Conservation (phyloP, 2,113 vertebrate species). For the Corythornis cristatus region DNA sequence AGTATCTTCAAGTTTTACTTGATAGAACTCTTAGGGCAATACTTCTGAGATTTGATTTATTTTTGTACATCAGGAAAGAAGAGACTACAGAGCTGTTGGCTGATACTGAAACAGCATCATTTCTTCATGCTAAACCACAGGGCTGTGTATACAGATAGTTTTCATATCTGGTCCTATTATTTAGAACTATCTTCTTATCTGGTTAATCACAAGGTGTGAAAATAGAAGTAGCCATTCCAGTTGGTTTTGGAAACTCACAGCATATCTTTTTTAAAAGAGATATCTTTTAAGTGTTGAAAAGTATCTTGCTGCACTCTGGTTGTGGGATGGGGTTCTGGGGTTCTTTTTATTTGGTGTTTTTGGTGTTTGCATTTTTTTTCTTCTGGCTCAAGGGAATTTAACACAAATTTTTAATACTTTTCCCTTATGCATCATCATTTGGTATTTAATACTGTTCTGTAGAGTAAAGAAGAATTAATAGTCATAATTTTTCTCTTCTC, state of each 20-base stretch:
- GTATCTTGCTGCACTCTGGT: background rate
- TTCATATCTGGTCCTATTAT: background rate
- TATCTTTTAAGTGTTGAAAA: background rate
- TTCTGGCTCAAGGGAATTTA: background rate
- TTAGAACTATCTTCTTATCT: background rate
- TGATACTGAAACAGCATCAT: background rate
- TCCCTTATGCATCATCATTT: background rate
- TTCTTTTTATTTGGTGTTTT: background rate
- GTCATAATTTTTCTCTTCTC: background rate
- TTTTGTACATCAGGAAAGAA: background rate
- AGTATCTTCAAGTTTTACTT: background rate
- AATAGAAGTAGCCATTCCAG: background rate
- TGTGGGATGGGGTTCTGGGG: background rate
- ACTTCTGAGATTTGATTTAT: background rate
- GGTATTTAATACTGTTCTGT: background rate
- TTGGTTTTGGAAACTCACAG: background rate
- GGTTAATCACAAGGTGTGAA: background rate
- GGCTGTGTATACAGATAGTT: rapidly evolving
- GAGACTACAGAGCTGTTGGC: background rate
- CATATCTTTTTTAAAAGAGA: too few relatives aligned
- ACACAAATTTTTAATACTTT: background rate
- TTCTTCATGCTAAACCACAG: background rate
- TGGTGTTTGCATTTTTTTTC: background rate
- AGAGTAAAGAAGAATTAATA: background rate
- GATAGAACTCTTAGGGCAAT: background rate